Evolutionary conservation across 1,140 invertebrate species (phyloP).

Genomic region (Pseudomyrmex dendroicus): DNA sequence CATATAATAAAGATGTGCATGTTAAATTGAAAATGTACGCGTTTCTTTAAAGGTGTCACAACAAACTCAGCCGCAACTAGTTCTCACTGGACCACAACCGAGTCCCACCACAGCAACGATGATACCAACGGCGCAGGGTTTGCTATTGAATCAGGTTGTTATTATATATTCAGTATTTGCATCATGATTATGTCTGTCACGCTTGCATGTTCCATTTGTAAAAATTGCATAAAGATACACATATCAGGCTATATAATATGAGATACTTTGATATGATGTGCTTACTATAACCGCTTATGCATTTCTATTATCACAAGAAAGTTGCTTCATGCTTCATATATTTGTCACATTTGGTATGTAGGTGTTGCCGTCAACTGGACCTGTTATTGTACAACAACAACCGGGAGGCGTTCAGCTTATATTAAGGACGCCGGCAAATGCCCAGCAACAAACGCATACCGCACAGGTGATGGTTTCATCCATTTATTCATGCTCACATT

Average conservation of each 20-base stretch:
- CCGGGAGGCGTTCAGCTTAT: constrained; percentile 84
- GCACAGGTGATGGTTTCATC: constrained; percentile 85
- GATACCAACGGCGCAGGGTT: constrained; percentile 84
- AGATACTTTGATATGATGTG: constrained; percentile 59
- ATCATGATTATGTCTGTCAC: constrained; percentile 43
- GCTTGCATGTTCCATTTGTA: constrained; percentile 61
- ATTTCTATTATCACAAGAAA: constrained; percentile 51
- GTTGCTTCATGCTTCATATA: constrained; percentile 69
- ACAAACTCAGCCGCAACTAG: constrained; percentile 83
- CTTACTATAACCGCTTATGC: constrained; percentile 64
- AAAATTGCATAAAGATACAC: constrained; percentile 49
- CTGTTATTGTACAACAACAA: constrained; percentile 84
- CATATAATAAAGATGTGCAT: neutral
- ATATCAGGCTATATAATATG: constrained; percentile 54
- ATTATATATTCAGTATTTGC: neutral
- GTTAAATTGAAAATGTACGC: neutral
- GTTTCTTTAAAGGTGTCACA: constrained; percentile 79
- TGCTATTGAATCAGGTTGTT: constrained; percentile 83
- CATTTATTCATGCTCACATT: constrained; percentile 71
- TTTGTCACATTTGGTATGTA: constrained; percentile 75
- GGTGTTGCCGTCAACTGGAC: constrained; percentile 84
- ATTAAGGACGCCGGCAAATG: constrained; percentile 82
- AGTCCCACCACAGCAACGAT: constrained; percentile 81
- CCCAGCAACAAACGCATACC: constrained; percentile 85
- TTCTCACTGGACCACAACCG: constrained; percentile 82